Evolutionary conservation across 2,797 vertebrate species (phyloP), one percentile per base, ranked within the genome.

Genomic region (Silurus aristotelis): DNA sequence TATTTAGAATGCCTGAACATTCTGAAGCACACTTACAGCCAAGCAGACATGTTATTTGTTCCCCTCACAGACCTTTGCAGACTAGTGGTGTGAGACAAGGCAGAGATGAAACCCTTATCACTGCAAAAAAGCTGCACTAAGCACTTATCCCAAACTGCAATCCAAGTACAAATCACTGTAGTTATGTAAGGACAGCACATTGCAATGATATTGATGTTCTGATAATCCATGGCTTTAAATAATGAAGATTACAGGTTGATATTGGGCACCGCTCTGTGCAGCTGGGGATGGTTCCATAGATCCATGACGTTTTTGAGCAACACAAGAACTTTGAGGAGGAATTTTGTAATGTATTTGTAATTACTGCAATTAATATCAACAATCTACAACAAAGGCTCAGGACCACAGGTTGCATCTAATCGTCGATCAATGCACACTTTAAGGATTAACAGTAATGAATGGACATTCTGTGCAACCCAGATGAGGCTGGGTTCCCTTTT

Each of bases 151-250:
- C 58, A 43, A 58, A 22, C 58, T 43, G 31, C 10, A 61, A 22
- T 43, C 20, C 20, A 63, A 61, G 27, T 43, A 78, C 76, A 43
- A 78, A 61, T 78, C 56, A 61, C 15, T 78, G 56, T 20, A 58
- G 58, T 61, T 78, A 77, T n/a, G 61, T 78, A 61, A 78, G 31
- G 10, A 61, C 56, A 77, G 5, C 7, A 13, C n/a, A 61, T n/a
- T 43, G 76, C 12, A 61, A 61, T 46, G 58, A 15, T 43, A 38
- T 38, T 38, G 22, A 43, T 43, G 58, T 22, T 43, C 5, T 43
- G 31, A 43, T 61, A 63, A 78, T 78, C 58, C 10, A 78, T 43
- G 56, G 19, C 76, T 46, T 78, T n/a, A 78, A 78, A 43, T 78
- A 61, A 14, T 61, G 13, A 78, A 78, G 31, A 43, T 78, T 58